Conservation (phyloP, 2,113 vertebrate genomes). For the Gallinago undulata region DNA sequence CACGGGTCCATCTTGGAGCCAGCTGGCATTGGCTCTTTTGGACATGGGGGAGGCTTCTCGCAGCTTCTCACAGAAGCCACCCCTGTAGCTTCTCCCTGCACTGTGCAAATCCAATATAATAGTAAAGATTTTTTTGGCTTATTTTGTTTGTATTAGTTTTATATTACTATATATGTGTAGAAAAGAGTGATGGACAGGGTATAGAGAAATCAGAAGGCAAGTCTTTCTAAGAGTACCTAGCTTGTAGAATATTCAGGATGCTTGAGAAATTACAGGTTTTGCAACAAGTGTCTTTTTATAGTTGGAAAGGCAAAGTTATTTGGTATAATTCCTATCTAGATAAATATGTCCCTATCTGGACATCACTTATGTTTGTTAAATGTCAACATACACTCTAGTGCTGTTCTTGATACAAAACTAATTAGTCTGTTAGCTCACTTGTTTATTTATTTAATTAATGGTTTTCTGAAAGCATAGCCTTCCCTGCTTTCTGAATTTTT, state of each 20-base stretch:
- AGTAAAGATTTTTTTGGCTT: background rate
- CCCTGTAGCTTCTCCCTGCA: background rate
- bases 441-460: background rate
- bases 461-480: background rate
- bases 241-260: background rate
- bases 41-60: background rate
- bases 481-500: background rate
- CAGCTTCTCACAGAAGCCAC: background rate
- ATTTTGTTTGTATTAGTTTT: background rate
- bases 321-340: background rate
- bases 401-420: background rate
- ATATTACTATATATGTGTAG: background rate
- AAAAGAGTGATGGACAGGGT: background rate
- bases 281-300: background rate
- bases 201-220: background rate
- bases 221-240: background rate
- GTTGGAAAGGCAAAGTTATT: background rate
- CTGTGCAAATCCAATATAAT: background rate
- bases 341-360: background rate
- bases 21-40: background rate
- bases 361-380: background rate
- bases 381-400: background rate
- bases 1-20: background rate
- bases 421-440: background rate
- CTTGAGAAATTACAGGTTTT: background rate